Base-by-base conservation (phyloP, 2,888 invertebrate species). In the Nycteola revayana region DNA sequence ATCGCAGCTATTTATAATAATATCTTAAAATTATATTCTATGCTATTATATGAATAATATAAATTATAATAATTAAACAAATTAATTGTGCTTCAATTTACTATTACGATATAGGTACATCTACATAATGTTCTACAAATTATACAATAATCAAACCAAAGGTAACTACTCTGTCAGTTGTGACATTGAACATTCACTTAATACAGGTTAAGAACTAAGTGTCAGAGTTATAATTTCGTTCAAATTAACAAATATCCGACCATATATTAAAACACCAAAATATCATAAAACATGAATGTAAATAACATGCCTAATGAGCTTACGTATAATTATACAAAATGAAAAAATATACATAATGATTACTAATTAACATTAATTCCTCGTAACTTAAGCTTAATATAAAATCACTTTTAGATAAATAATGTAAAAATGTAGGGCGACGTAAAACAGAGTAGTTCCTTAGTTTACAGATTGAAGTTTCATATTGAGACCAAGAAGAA, bases 71-170 rank as follows among this genome's bases (percentile, higher is more conserved):
- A 50, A 62, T 60, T 56, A 51, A 62, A 49, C 51, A 66, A 72
- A 69, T 58, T 37, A 67, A 56, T 69, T 54, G 75, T 75, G 71
- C 65, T 66, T 61, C 49, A 73, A 72, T 65, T 60, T 64, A 62
- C 50, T 47, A 48, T 44, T 42, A 58, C 49, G 48, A 59, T 21
- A 59, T 21, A 21, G 7, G 45, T 57, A 56, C 44, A 25, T 41
- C 57, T 53, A 56, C 41, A 37, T n/a, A n/a, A 45, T 36, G 28
- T 49, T 30, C 45, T 55, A 64, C 39, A 55, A 53, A 62, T 48
- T 43, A 56, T 54, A 56, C 31, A 31, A 26, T 28, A 10, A 21
- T 49, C 52, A 52, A 52, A 38, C 51, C 33, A 43, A 52, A 57
- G 49, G 56, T 52, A 49, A 53, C 65, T 58, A 63, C 60, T 60